Base-by-base conservation (phyloP, 2,888 invertebrate genomes). In the Stenolophus ochropezus region DNA sequence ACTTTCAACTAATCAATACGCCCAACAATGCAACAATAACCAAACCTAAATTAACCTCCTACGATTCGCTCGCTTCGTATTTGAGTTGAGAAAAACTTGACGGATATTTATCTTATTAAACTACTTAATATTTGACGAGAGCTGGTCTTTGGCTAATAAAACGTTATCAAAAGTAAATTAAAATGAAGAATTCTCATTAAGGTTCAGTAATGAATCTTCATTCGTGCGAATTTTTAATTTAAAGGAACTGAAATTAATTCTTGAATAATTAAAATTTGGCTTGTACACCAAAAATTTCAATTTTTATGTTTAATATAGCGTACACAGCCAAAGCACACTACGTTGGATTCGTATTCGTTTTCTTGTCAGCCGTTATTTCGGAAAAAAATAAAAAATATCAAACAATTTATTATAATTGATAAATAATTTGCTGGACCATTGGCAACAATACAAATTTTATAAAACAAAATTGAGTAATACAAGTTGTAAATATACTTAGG, bases 181-280 rank as follows among this genome's bases (percentile, higher is more conserved):
- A 61, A 61, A 61, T 25, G 25, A 25, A 61, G 61, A 61, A 61
- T 61, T 25, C 61, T 61, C 21, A 61, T 61, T 61, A 61, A 61
- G 23, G 23, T n/a, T 23, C 5, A 23, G 61, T 23, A 61, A 61
- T 61, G 61, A 61, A 25, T 61, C 61, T 61, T 25, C 61, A 61
- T 61, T 61, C 61, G 61, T n/a, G 61, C 61, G 61, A 61, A 25
- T 61, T 23, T 61, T 61, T 61, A 61, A 61, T 61, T 61, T 61
- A 25, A n/a, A 23, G 14, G 61, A 25, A 61, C 23, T 23, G 25
- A 61, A 61, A 61, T 58, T 25, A 61, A 61, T 61, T 61, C 61
- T 25, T 11, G 56, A 56, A 18, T 56, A 56, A 56, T 56, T 56
- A 56, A 11, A 56, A 21, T 56, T 21, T 56, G 56, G 21, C 21